phyloP scores from a whole-genome alignment of 1,140 invertebrate species.

The Linepithema humile region DNA sequence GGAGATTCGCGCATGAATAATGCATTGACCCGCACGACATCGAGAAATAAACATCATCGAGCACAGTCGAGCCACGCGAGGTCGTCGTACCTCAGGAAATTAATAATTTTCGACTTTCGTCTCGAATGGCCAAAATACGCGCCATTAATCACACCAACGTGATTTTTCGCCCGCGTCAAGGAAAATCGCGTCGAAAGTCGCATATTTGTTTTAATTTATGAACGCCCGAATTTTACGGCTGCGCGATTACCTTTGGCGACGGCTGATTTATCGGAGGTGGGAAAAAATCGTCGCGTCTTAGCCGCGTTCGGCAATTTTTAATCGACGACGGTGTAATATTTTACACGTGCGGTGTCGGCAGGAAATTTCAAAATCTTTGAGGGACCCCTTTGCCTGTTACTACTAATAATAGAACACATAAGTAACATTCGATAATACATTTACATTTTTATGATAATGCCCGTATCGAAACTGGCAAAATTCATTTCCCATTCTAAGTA shows the following conservation, averaged over 20 bases:
- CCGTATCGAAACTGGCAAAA: neutral
- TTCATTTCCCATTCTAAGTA: too few species aligned
- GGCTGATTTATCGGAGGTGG: conserved; percentile 22
- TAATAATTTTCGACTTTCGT: conserved; percentile 68
- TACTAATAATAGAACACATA: neutral
- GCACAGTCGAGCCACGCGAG: conserved; percentile 32
- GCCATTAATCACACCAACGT: conserved; percentile 59
- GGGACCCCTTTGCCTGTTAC: neutral
- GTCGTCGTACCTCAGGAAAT: conserved; percentile 61
- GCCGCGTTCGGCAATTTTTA: conserved; percentile 1
- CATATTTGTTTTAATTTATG: conserved; percentile 33
- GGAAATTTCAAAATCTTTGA: neutral
- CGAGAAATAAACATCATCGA: conserved; percentile 71
- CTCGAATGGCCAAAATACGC: conserved; percentile 50
- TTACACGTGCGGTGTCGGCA: neutral
- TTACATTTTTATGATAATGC: neutral
- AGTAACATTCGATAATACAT: neutral
- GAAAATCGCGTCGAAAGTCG: conserved; percentile 25
- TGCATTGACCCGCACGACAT: conserved; percentile 69
- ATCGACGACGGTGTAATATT: neutral
- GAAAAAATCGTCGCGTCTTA: neutral
- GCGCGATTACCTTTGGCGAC: neutral
- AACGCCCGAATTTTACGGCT: conserved; percentile 18
- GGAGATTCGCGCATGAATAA: conserved; percentile 75
- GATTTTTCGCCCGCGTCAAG: conserved; percentile 25